These are phyloP conservation scores for Pararge aegeria DNA, from an alignment of 1,140 invertebrate genomes.

Conservation along the genomic window DNA sequence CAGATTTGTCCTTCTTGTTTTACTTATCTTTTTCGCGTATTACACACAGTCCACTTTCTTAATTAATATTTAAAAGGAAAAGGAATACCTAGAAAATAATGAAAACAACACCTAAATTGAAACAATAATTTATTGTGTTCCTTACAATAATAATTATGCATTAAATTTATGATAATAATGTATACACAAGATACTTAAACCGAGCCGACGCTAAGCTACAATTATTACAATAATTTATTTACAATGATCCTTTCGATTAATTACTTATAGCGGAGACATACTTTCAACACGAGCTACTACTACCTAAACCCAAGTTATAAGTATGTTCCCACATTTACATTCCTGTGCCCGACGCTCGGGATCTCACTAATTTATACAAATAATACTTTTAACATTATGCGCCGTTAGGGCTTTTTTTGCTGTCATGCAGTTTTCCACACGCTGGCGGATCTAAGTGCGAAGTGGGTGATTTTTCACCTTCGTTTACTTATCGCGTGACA, in stretches of 20 bases:
- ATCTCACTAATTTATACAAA: conserved; percentile 41
- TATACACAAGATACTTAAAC: conserved; percentile 65
- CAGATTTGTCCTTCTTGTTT: too few species aligned
- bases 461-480: too few species aligned
- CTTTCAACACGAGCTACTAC: too few species aligned
- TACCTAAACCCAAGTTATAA: background rate
- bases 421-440: too few species aligned
- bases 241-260: conserved; percentile 33
- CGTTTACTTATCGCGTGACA: too few species aligned
- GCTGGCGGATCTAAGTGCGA: too few species aligned
- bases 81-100: background rate
- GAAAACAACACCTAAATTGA: conserved; percentile 51
- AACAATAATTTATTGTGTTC: conserved; percentile 76
- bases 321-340: background rate
- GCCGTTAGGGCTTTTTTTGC: too few species aligned
- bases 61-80: too few species aligned
- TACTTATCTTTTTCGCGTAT: too few species aligned
- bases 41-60: too few species aligned
- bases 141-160: conserved; percentile 66
- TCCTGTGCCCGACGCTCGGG: conserved; percentile 7
- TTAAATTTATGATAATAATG: conserved; percentile 47
- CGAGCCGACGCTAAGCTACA: conserved; percentile 39
- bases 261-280: background rate
- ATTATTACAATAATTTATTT: conserved; percentile 63
- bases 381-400: conserved; percentile 45